Conservation (phyloP, 2,888 invertebrate genomes). For the Cybosia mesomella region DNA sequence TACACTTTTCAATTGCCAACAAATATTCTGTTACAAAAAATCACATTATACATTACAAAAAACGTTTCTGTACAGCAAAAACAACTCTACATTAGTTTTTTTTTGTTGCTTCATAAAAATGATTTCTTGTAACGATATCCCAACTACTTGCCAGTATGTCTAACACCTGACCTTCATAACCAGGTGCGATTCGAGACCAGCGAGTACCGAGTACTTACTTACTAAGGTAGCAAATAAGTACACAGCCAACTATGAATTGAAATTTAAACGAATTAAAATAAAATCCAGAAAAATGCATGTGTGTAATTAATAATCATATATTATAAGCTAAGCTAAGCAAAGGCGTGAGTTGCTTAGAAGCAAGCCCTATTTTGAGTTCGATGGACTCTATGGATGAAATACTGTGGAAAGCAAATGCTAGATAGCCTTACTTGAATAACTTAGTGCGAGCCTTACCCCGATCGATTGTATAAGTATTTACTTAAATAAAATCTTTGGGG, state of each 20-base stretch:
- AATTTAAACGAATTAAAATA: background rate
- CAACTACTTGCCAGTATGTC: slow-evolving; percentile 10
- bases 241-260: too few relatives aligned
- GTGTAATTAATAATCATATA: background rate
- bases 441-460: background rate
- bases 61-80: slow-evolving; percentile 22
- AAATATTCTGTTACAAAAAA: slow-evolving; percentile 24
- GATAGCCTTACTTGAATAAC: background rate
- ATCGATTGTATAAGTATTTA: background rate
- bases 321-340: slow-evolving; percentile 55
- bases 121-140: slow-evolving; percentile 35
- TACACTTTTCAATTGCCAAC: slow-evolving; percentile 17
- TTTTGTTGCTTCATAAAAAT: slow-evolving; percentile 28
- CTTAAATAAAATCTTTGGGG: background rate
- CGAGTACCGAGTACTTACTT: background rate
- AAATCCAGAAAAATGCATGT: background rate
- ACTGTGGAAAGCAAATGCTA: background rate
- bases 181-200: background rate
- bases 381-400: slow-evolving; percentile 60
- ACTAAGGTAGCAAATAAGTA: too few relatives aligned
- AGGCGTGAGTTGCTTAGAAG: slow-evolving; percentile 60
- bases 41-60: slow-evolving; percentile 11
- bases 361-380: slow-evolving; percentile 66
- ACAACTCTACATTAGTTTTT: slow-evolving; percentile 21
- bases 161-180: slow-evolving; percentile 13